Percentiles rank a stretch among this genome's conserved stretches.
phyloP scores from a whole-genome alignment of 2,797 vertebrate genomes.

The Eutrigla gurnardus region DNA sequence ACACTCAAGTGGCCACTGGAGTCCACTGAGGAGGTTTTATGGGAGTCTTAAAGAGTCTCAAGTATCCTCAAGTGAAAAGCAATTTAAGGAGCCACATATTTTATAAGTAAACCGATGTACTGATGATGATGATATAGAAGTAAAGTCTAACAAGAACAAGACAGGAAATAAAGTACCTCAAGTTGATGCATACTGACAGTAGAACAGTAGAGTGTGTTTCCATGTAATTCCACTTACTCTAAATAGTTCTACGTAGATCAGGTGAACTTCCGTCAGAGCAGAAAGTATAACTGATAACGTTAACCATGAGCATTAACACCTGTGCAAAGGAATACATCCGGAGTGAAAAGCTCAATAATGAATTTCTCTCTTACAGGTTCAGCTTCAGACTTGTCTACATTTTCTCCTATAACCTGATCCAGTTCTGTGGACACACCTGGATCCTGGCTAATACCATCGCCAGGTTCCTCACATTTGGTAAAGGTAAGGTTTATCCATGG shows the following conservation, averaged over 20 bases:
- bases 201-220: neutral
- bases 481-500: slow-evolving; percentile 84
- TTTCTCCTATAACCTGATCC: slow-evolving; percentile 91
- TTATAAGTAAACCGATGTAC: neutral
- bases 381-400: slow-evolving; percentile 86
- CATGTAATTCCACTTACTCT: neutral
- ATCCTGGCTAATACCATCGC: slow-evolving; percentile 93
- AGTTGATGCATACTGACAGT: neutral
- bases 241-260: neutral
- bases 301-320: neutral
- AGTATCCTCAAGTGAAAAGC: neutral
- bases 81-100: neutral
- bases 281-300: neutral
- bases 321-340: neutral
- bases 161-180: neutral
- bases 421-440: slow-evolving; percentile 98
- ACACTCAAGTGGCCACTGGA: neutral
- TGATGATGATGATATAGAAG: neutral
- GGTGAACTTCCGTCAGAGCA: neutral
- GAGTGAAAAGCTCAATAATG: neutral
- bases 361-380: slow-evolving; percentile 71
- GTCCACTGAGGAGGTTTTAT: neutral
- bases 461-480: slow-evolving; percentile 92
- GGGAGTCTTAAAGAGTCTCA: neutral
- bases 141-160: neutral